Evolutionary conservation across 2,888 invertebrate species (phyloP).

Genomic region (Tachina grossa): DNA sequence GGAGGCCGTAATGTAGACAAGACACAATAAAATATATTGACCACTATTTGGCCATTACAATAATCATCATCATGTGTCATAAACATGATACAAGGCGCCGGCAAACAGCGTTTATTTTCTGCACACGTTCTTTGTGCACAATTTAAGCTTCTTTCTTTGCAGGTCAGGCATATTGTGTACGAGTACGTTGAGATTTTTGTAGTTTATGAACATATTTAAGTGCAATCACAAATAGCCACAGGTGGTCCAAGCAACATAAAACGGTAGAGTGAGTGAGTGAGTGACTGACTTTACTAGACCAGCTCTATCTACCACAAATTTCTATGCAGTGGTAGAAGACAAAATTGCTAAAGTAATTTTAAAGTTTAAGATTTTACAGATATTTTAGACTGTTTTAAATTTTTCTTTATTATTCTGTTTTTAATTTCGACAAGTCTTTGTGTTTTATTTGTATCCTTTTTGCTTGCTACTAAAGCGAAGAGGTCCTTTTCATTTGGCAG

Average conservation of each 20-base stretch:
- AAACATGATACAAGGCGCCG: conserved; percentile 81
- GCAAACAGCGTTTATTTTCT: conserved; percentile 73
- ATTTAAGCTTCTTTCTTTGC: neutral
- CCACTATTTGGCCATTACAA: conserved; percentile 66
- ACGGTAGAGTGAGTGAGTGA: neutral
- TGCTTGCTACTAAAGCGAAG: neutral
- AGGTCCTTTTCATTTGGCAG: conserved; percentile 27
- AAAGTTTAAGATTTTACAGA: neutral
- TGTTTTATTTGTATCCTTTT: conserved; percentile 37
- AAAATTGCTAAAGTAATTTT: neutral
- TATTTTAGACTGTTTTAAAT: neutral
- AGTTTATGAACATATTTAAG: conserved; percentile 77
- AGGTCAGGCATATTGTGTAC: neutral
- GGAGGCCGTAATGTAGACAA: conserved; percentile 29
- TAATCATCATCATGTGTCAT: conserved; percentile 81
- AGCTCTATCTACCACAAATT: neutral
- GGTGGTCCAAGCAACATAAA: conserved; percentile 75
- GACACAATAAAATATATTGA: conserved; percentile 44
- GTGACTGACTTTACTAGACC: neutral
- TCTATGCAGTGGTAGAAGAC: neutral
- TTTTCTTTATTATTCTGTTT: neutral
- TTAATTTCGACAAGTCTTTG: neutral
- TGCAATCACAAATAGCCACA: conserved; percentile 81
- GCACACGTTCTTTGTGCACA: conserved; percentile 6
- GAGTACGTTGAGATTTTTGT: conserved; percentile 16